Evolutionary conservation across 37 sponge, comb jelly and placozoan genomes (phyloP).

Genomic region (Halisarca cf. caerulea): DNA sequence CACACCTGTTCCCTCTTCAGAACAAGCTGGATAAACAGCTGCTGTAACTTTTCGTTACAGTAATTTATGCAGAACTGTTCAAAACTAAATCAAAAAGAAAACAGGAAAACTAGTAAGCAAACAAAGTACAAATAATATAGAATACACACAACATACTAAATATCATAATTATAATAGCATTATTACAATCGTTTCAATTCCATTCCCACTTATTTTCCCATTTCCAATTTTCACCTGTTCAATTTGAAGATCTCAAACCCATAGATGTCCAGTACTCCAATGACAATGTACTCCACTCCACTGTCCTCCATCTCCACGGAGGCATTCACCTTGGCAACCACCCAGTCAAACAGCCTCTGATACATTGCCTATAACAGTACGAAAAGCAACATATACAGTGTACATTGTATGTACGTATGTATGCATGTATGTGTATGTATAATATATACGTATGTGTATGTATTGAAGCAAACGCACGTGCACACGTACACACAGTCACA

Average conservation of each 20-base stretch:
- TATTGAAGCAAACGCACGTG: neutral
- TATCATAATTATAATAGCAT: too few species aligned
- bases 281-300: conserved; percentile 29
- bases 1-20: conserved; percentile 63
- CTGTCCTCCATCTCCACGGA: conserved; percentile 38
- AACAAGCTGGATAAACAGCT: conserved; percentile 86
- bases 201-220: neutral
- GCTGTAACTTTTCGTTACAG: conserved; percentile 99
- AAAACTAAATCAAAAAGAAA: too few species aligned
- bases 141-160: too few species aligned
- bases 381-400: too few species aligned
- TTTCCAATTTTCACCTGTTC: conserved; percentile 45
- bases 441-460: neutral
- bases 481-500: too few species aligned
- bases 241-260: conserved; percentile 77
- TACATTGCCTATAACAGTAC: conserved; percentile 54
- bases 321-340: conserved; percentile 56
- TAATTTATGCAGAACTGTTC: conserved; percentile 99
- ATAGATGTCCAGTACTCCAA: conserved; percentile 74
- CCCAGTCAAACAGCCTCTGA: conserved; percentile 51
- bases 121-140: too few species aligned
- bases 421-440: conserved; percentile 1
- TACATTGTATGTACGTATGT: neutral
- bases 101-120: too few species aligned
- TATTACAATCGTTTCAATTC: too few species aligned